Base-by-base conservation (phyloP, 2,797 vertebrate species). In the Alcedo quadribrachys region DNA sequence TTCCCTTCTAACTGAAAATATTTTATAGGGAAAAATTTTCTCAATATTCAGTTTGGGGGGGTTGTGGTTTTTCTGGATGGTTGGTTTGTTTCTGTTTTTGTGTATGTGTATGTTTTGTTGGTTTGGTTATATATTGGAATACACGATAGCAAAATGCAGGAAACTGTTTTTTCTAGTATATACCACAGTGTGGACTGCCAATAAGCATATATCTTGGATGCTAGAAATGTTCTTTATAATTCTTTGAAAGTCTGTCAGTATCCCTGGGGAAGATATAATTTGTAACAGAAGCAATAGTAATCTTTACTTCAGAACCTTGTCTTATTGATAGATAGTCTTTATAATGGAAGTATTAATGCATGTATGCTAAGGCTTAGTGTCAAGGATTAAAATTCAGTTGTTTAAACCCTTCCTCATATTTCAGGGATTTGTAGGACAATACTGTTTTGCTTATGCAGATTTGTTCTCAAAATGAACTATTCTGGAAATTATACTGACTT, bases 311-410 rank as follows among this genome's bases (percentile, higher is more conserved):
- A 81, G 63, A 55, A 63, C 15, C 63, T n/a, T 79, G 73, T 83
- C 6, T 2, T 76, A 35, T 68, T 20, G 8, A 40, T 71, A 70
- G 71, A 28, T 58, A 61, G 50, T 78, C 69, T 91, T 89, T 73
- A 55, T 78, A 81, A 90, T 66, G 55, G 43, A 86, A 81, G 48
- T 58, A 71, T 89, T 92, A 89, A 50, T 32, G 54, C n/a, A 17
- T 85, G 69, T 81, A 62, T 87, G 77, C 63, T 30, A 27, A 73
- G 58, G 91, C 43, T 95, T 92, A 93, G 37, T 67, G 87, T 88
- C 70, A 78, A 55, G 60, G 90, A 90, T 91, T 88, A 92, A 94
- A 84, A 90, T 76, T 32, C 5, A 86, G 24, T 90, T 91, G 55
- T 86, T 32, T 63, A 91, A 94, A 91, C 60, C n/a, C 37, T 75